These are phyloP conservation scores for Sorex fumeus DNA, from an alignment of 2,113 vertebrate species.

Conservation along the genomic window DNA sequence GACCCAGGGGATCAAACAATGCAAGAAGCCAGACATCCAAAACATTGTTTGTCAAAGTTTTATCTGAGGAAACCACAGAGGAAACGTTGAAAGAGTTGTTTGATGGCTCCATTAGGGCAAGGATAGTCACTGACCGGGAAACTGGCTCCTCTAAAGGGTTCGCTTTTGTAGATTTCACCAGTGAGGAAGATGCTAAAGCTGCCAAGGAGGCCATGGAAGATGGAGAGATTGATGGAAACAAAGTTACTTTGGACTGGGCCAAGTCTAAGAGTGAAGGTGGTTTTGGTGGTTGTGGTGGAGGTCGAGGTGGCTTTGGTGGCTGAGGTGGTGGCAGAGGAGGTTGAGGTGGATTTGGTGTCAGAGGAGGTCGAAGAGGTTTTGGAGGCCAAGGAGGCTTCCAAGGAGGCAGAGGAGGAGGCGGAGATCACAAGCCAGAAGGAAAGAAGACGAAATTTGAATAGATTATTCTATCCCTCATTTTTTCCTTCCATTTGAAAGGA, in stretches of 20 bases:
- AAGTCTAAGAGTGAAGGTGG: slow-evolving; percentile 95
- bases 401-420: slow-evolving; percentile 93
- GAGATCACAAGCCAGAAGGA: slow-evolving; percentile 93
- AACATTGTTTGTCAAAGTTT: no score
- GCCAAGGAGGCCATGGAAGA: no score
- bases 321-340: slow-evolving; percentile 91
- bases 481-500: no score
- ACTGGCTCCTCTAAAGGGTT: slow-evolving; percentile 98
- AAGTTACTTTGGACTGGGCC: slow-evolving; percentile 97
- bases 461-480: slow-evolving; percentile 88
- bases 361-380: slow-evolving; percentile 89
- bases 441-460: slow-evolving; percentile 97
- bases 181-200: no score
- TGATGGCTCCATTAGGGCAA: slow-evolving; percentile 93
- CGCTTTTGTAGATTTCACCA: no score
- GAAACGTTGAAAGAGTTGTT: slow-evolving; percentile 94
- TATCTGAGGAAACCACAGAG: slow-evolving; percentile 97
- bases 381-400: slow-evolving; percentile 91
- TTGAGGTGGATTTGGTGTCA: slow-evolving; percentile 87
- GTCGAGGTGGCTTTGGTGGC: slow-evolving; percentile 82
- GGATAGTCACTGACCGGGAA: slow-evolving; percentile 96
- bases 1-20: no score
- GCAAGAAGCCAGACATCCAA: no score
- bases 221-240: no score
- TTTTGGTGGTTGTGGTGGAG: slow-evolving; percentile 83